Evolutionary conservation across 2,888 invertebrate species (phyloP), one percentile per base, ranked within the genome.

Genomic region (Polydrusus cervinus): DNA sequence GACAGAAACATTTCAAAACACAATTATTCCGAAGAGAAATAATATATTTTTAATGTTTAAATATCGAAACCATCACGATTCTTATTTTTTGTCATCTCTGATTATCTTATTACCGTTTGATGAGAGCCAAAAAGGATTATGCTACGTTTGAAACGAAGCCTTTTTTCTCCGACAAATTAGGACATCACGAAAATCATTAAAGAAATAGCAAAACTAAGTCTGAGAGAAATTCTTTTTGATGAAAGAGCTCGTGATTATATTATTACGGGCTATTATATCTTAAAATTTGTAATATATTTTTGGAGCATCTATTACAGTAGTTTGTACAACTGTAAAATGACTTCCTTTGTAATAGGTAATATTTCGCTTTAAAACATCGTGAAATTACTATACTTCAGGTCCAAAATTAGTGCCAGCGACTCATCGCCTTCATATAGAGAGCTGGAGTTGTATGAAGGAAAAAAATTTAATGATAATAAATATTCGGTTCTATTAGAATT

Each of bases 181-280:
- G 0, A 43, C n/a, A 55, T 68, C 68, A 68, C 68, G 68, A 57
- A 68, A 57, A 53, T 67, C 43, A 43, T 55, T 67, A 53, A 51
- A 51, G 49, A 49, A 66, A 51, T 51, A 38, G 13, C 43, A 9
- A 10, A 67, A 55, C 45, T 30, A 14, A 14, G 16, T 16, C 49
- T 16, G n/a, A 49, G 34, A 64, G 47, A 64, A 64, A 64, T 64
- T 34, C 7, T 60, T 43, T 43, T 43, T 43, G 13, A 43, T n/a
- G n/a, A 43, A n/a, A 43, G 43, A 43, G 43, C 11, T 43, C 13
- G 43, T 43, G 34, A n/a, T 47, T 47, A 16, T 47, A 47, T 6
- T 43, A 43, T 43, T 43, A 43, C 9, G 9, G 9, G 43, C 3
- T n/a, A n/a, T 43, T 43, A n/a, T 43, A 13, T n/a, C n/a, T 43